Evolutionary conservation across 1,140 invertebrate genomes (phyloP).

Genomic region (Triops cancriformis): DNA sequence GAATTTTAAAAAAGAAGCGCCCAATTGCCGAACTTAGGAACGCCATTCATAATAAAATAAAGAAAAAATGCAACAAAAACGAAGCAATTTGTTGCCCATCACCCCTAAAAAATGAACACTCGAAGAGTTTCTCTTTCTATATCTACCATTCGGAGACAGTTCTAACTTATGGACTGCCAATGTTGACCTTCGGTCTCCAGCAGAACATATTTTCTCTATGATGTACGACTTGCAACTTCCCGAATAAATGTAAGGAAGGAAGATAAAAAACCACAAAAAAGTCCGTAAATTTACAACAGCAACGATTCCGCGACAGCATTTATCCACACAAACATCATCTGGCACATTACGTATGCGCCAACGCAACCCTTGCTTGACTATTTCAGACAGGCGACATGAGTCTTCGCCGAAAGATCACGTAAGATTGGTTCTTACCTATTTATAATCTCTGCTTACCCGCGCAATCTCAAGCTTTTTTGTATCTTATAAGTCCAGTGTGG

Average conservation of each 20-base stretch:
- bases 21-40: neutral
- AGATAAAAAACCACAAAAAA: neutral
- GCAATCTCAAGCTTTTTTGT: neutral
- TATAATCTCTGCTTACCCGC: neutral
- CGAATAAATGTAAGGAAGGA: neutral
- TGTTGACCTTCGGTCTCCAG: neutral
- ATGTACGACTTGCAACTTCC: neutral
- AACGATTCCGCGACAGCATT: neutral
- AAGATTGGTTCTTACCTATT: neutral
- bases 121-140: neutral
- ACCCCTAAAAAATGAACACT: neutral
- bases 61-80: neutral
- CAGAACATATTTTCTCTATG: conserved; percentile 4
- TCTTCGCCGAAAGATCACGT: neutral
- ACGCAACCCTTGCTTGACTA: neutral
- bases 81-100: neutral
- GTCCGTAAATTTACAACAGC: neutral
- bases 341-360: neutral
- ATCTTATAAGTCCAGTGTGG: too few relatives aligned
- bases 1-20: neutral
- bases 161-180: conserved; percentile 10
- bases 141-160: neutral
- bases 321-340: neutral
- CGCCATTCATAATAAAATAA: neutral
- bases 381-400: neutral